Percentiles rank a stretch among this genome's conserved stretches.
phyloP scores from a whole-genome alignment of 2,797 vertebrate genomes.

The Leuciscus waleckii region DNA sequence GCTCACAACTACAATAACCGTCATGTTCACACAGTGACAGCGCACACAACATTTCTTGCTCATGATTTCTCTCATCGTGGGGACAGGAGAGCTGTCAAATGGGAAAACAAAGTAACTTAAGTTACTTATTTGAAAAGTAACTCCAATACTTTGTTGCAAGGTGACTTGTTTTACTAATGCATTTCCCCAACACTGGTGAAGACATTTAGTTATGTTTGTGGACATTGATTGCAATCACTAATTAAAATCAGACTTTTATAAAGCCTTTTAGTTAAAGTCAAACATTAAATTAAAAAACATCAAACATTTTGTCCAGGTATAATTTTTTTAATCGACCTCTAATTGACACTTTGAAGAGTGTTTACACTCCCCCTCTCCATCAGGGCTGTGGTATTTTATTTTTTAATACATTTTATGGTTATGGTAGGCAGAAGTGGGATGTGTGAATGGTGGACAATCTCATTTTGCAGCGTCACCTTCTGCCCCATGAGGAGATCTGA shows the following conservation, averaged over 20 bases:
- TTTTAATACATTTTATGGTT: constrained; percentile 13
- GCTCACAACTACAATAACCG: not conserved
- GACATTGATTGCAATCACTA: not conserved
- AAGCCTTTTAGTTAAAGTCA: not conserved
- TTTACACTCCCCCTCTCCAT: constrained; percentile 1
- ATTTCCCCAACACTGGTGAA: not conserved
- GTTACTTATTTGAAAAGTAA: not conserved
- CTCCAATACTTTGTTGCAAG: no score
- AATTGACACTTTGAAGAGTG: constrained; percentile 8
- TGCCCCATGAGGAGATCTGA: constrained; percentile 4
- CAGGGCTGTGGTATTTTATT: not conserved
- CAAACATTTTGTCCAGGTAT: not conserved
- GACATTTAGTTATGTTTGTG: not conserved
- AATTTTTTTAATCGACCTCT: not conserved
- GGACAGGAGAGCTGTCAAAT: not conserved
- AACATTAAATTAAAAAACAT: not conserved
- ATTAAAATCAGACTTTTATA: not conserved
- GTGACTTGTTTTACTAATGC: not conserved
- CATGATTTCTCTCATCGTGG: not conserved
- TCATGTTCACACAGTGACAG: not conserved
- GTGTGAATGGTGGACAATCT: constrained; percentile 5
- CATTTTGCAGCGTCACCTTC: constrained; percentile 35
- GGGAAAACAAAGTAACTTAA: not conserved
- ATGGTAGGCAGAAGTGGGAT: not conserved
- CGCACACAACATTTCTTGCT: not conserved